Percentiles rank a stretch among this genome's conserved stretches.
Evolutionary conservation across 2,797 vertebrate species (phyloP).

Genomic region (Neosilurus mollespiculum): DNA sequence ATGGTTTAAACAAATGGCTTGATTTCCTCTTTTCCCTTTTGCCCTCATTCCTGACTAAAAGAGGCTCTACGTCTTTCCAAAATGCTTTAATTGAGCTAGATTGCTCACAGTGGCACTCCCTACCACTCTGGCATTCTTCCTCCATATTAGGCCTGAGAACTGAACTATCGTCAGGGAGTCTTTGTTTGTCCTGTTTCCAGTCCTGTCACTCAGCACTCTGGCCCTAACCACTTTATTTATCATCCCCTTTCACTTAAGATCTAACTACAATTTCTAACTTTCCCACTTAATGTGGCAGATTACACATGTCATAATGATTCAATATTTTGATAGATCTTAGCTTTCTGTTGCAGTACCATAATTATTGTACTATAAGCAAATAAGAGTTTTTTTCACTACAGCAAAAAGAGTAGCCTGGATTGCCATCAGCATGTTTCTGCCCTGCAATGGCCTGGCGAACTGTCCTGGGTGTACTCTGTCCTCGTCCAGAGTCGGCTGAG

Average conservation of each 20-base stretch:
- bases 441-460: too few relatives aligned
- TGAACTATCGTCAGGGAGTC: slow-evolving; percentile 16
- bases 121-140: slow-evolving; percentile 34
- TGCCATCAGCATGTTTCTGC: too few relatives aligned
- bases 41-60: slow-evolving; percentile 17
- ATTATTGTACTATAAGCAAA: neutral
- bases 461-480: too few relatives aligned
- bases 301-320: neutral
- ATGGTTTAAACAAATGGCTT: neutral
- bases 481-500: too few relatives aligned
- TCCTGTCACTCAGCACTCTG: slow-evolving; percentile 20
- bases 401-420: neutral
- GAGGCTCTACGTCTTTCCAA: neutral
- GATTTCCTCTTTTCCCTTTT: neutral
- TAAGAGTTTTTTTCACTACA: neutral
- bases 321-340: neutral
- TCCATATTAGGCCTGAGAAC: slow-evolving; percentile 54
- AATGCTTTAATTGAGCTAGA: slow-evolving; percentile 25
- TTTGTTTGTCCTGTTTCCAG: slow-evolving; percentile 20
- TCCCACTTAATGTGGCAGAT: neutral
- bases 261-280: neutral
- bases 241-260: neutral
- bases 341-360: neutral
- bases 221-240: neutral
- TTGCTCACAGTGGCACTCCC: slow-evolving; percentile 28